Base-by-base conservation (phyloP, 2,888 invertebrate species). In the Spisula solida region DNA sequence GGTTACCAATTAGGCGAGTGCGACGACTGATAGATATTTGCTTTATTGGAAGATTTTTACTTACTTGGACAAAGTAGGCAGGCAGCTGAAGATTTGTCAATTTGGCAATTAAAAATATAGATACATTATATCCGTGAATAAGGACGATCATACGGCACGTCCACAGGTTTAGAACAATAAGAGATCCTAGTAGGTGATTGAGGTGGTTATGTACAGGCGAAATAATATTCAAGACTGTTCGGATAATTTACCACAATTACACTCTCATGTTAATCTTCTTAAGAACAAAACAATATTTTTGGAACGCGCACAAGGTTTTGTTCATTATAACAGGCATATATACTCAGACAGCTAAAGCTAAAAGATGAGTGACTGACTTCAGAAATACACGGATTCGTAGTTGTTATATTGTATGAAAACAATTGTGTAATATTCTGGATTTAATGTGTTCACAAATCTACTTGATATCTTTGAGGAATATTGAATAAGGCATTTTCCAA, bases 51-150 rank as follows among this genome's bases (percentile, higher is more conserved):
- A n/a, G n/a, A 66, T 66, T 25, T 66, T 66, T 25, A 66, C 60
- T 66, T 25, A 10, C 60, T 66, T 66, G 60, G 60, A 66, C 60
- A 25, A 66, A 25, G 10, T 12, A 66, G 25, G 60, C 25, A 66
- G 25, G 25, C 60, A 66, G 60, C 25, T 66, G 60, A 66, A 25
- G 60, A 66, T 66, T 66, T 66, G 60, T 66, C 60, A 66, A 66
- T 66, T 6, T 25, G 6, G 12, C 25, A 66, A 66, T 66, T 66
- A 66, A 66, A 66, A 25, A 5, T 66, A 66, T 66, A 10, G 25
- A 25, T 25, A 66, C 25, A 66, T 25, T 66, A 25, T 66, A 66
- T 25, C 25, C n/a, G 14, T 14, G 51, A 1, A 12, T 51, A 51
- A 5, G 4, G 14, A 25, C n/a, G 6, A 5, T 66, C 25, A 25